Conservation (phyloP, 2,797 vertebrate genomes). For the Ibycter americanus region DNA sequence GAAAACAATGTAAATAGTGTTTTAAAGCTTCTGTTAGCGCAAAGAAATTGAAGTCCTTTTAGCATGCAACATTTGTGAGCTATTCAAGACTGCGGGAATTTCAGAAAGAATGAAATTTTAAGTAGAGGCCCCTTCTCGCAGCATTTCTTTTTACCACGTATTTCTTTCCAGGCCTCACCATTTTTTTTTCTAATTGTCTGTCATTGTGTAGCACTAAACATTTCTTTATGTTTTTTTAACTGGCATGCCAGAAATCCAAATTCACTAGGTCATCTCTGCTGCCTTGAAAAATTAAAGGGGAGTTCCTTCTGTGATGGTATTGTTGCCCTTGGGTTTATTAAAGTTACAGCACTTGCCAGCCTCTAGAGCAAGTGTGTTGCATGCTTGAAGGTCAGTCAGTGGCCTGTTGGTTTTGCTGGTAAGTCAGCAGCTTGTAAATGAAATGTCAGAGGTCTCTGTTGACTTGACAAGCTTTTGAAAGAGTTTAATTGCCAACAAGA, state of each 20-base stretch:
- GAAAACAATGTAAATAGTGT: constrained; percentile 18
- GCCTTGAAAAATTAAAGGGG: not conserved
- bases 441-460: not conserved
- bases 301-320: not conserved
- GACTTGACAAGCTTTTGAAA: not conserved
- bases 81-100: not conserved
- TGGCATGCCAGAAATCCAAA: not conserved
- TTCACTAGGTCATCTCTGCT: not conserved
- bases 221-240: not conserved
- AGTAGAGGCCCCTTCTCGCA: not conserved
- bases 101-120: constrained; percentile 1
- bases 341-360: not conserved
- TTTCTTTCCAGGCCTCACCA: not conserved
- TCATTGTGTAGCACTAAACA: not conserved
- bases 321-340: not conserved
- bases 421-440: not conserved
- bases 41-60: constrained; percentile 28
- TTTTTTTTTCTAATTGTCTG: not conserved
- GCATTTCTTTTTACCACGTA: not conserved
- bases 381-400: not conserved
- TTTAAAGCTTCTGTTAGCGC: constrained; percentile 2
- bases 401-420: not conserved
- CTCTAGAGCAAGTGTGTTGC: not conserved
- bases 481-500: not conserved
- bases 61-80: not conserved